These are phyloP conservation scores for Spilosoma lubricipeda DNA, from an alignment of 2,888 invertebrate species.

Conservation along the genomic window DNA sequence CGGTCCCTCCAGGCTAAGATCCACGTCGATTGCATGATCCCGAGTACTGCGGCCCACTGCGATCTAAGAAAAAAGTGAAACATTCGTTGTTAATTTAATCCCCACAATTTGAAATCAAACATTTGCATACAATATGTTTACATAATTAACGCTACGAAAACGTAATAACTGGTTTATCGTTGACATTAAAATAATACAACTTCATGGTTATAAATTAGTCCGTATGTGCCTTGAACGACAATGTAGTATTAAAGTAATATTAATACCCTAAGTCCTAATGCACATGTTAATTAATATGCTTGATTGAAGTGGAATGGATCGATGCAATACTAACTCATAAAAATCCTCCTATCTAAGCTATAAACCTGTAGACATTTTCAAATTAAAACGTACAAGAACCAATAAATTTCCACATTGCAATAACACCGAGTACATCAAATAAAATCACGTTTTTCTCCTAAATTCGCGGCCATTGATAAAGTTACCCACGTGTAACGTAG, in stretches of 20 bases:
- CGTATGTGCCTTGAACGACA: conserved; percentile 18
- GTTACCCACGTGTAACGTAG: conserved; percentile 39
- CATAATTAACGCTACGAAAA: conserved; percentile 21
- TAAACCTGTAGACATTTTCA: conserved; percentile 12
- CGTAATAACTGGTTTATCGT: conserved; percentile 22
- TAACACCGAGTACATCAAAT: conserved; percentile 29
- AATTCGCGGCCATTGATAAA: conserved; percentile 19
- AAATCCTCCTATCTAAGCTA: conserved; percentile 15
- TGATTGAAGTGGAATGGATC: conserved; percentile 60
- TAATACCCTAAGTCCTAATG: conserved; percentile 49
- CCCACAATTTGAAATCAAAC: conserved; percentile 19
- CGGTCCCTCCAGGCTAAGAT: conserved; percentile 96
- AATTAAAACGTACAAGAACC: conserved; percentile 13
- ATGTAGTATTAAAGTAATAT: conserved; percentile 46
- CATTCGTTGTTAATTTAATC: conserved; percentile 11
- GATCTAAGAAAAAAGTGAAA: conserved; percentile 85
- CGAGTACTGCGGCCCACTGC: conserved; percentile 96
- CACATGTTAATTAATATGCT: conserved; percentile 65
- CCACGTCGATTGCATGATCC: conserved; percentile 96
- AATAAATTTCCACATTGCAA: conserved; percentile 20
- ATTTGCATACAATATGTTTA: conserved; percentile 31
- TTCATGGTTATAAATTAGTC: conserved; percentile 16
- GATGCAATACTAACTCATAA: conserved; percentile 34
- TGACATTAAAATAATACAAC: conserved; percentile 19
- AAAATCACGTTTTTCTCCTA: conserved; percentile 51